Evolutionary conservation across 2,113 vertebrate species (phyloP).

Genomic region (Tragelaphus strepsiceros): DNA sequence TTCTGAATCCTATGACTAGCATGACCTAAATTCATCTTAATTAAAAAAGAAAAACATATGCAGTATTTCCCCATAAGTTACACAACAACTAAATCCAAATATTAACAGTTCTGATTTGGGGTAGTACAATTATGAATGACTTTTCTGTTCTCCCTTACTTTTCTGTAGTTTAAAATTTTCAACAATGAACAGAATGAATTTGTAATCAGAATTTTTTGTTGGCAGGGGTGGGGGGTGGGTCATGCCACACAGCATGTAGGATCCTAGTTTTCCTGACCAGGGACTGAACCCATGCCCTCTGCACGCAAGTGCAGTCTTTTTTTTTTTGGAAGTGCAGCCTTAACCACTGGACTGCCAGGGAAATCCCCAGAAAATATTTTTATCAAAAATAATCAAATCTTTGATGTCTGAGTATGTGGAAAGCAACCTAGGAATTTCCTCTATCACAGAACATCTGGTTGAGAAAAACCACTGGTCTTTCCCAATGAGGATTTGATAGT

Average conservation of each 20-base stretch:
- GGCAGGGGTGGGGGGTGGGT: fast-evolving
- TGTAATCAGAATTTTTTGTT: neutral
- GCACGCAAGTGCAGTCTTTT: neutral
- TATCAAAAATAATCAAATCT: neutral
- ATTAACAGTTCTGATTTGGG: neutral
- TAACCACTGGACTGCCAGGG: neutral
- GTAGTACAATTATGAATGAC: neutral
- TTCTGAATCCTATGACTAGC: neutral
- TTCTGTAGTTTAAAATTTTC: neutral
- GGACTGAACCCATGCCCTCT: neutral
- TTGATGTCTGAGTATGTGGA: neutral
- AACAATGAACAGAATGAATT: neutral
- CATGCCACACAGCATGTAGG: neutral
- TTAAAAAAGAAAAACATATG: neutral
- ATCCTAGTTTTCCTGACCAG: neutral
- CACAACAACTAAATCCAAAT: neutral
- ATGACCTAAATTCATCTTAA: neutral
- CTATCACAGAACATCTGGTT: neutral
- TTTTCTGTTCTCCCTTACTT: neutral
- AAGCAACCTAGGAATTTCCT: neutral
- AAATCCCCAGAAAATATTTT: neutral
- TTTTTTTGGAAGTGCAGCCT: neutral
- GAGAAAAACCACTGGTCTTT: neutral
- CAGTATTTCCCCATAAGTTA: neutral
- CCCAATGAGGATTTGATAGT: neutral